phyloP scores from a whole-genome alignment of 2,113 vertebrate genomes.

The Thryonomys swinderianus region DNA sequence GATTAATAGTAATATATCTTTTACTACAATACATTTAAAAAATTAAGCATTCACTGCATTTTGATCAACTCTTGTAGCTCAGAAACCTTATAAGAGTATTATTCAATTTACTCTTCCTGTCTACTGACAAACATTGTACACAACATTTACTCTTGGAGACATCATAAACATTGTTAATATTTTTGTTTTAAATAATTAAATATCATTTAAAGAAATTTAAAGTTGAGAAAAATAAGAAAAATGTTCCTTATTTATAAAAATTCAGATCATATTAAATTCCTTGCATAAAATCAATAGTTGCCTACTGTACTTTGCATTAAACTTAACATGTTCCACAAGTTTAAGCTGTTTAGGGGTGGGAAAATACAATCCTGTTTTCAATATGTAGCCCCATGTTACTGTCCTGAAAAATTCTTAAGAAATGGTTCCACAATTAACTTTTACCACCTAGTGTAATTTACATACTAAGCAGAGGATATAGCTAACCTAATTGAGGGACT shows the following conservation, averaged over 20 bases:
- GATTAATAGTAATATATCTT: background rate
- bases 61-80: background rate
- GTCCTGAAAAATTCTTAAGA: slow-evolving; percentile 31
- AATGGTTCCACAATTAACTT: background rate
- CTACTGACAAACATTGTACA: background rate
- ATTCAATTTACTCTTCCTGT: background rate
- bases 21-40: background rate
- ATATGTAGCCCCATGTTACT: background rate
- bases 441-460: slow-evolving; percentile 7
- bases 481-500: background rate
- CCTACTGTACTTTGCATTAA: background rate
- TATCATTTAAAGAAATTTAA: background rate
- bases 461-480: background rate
- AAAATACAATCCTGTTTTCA: background rate
- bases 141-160: background rate
- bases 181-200: slow-evolving; percentile 9
- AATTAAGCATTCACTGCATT: background rate
- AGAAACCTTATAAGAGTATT: background rate
- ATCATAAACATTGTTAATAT: background rate
- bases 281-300: background rate
- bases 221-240: background rate
- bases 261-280: background rate
- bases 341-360: background rate
- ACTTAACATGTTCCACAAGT: background rate
- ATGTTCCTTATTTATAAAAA: background rate